These are phyloP conservation scores for Gasterosteus aculeatus DNA, from an alignment of 2,113 vertebrate genomes.

Conservation along the genomic window DNA sequence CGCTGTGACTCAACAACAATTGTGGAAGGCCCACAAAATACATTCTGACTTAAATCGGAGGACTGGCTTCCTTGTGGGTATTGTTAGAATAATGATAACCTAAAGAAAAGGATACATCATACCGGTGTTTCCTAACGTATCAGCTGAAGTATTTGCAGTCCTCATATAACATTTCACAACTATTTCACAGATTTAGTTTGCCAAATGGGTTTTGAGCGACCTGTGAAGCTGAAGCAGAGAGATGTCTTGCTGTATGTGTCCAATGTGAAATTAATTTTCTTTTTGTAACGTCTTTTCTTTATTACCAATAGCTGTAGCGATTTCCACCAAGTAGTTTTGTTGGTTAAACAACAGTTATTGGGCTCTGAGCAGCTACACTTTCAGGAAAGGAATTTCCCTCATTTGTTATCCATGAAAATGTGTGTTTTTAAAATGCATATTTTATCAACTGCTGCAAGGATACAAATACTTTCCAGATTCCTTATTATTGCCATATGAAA, in stretches of 20 bases:
- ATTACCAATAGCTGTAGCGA: not conserved
- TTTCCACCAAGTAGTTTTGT: not conserved
- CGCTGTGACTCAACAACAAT: conserved; percentile 46
- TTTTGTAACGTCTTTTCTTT: not conserved
- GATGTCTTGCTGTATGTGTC: too few relatives aligned
- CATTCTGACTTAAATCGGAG: conserved; percentile 32
- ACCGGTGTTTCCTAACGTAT: not conserved
- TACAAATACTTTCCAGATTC: not conserved
- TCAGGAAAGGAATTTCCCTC: not conserved
- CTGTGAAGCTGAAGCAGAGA: not conserved
- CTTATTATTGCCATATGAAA: not conserved
- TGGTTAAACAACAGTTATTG: not conserved
- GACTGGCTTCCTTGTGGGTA: conserved; percentile 7
- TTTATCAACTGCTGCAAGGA: not conserved
- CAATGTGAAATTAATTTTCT: not conserved
- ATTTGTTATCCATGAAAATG: not conserved
- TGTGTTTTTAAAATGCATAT: not conserved
- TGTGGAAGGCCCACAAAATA: conserved; percentile 18
- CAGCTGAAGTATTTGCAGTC: not conserved
- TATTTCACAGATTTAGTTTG: not conserved
- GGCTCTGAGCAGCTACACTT: not conserved
- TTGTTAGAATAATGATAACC: conserved; percentile 17
- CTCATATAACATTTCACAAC: not conserved
- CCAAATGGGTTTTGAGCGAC: not conserved
- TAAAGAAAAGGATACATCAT: conserved; percentile 2